A percentile compares a stretch with the other conserved stretches of the same genome.
These are phyloP conservation scores for Pissodes strobi DNA, from an alignment of 1,140 invertebrate species.

Conservation along the genomic window DNA sequence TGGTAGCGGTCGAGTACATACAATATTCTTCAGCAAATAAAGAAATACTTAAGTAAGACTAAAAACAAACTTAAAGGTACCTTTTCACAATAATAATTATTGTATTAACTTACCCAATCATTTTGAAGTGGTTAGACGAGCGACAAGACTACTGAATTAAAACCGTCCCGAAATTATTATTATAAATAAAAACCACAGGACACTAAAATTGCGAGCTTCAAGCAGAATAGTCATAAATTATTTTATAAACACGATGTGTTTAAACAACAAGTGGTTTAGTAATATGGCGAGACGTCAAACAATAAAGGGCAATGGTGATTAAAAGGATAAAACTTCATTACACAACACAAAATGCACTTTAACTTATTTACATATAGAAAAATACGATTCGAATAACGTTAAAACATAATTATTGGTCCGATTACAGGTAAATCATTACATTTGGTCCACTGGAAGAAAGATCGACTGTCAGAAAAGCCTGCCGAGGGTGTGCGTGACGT, in stretches of 20 bases:
- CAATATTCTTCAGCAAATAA: too few relatives aligned
- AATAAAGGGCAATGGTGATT: slow-evolving; percentile 27
- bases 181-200: slow-evolving; percentile 29
- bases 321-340: slow-evolving; percentile 32
- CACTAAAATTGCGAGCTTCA: slow-evolving; percentile 35
- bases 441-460: slow-evolving; percentile 48
- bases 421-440: slow-evolving; percentile 40
- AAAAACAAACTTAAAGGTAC: too few relatives aligned
- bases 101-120: slow-evolving; percentile 36
- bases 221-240: slow-evolving; percentile 38
- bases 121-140: slow-evolving; percentile 26
- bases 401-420: slow-evolving; percentile 44
- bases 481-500: slow-evolving; percentile 40
- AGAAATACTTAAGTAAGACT: too few relatives aligned
- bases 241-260: slow-evolving; percentile 33
- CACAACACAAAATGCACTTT: slow-evolving; percentile 42
- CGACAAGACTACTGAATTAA: slow-evolving; percentile 5
- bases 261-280: slow-evolving; percentile 45
- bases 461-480: slow-evolving; percentile 43
- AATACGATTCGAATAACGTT: slow-evolving; percentile 39
- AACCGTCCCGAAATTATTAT: slow-evolving; percentile 14
- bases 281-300: slow-evolving; percentile 40
- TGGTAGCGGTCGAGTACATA: too few relatives aligned
- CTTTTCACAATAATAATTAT: background rate
- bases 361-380: slow-evolving; percentile 41